Evolutionary conservation across 2,888 invertebrate genomes (phyloP).

Genomic region (Drosophila paranaensis): DNA sequence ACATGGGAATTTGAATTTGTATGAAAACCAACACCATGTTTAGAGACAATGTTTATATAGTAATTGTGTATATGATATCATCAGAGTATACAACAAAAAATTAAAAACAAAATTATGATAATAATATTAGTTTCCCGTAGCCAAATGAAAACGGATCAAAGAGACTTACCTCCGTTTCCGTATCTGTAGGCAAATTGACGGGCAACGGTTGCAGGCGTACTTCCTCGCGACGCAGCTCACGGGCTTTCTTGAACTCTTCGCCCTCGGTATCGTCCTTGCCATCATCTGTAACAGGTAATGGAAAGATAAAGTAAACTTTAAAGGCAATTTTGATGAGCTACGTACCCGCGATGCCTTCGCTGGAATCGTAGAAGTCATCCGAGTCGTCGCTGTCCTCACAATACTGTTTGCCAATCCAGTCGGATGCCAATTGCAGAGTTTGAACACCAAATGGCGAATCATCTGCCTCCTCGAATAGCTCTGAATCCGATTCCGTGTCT

Average conservation of each 20-base stretch:
- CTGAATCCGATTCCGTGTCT: slow-evolving; percentile 88
- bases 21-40: slow-evolving; percentile 81
- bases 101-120: slow-evolving; percentile 67
- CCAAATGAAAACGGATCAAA: slow-evolving; percentile 27
- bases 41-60: slow-evolving; percentile 37
- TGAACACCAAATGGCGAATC: slow-evolving; percentile 86
- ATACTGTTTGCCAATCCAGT: slow-evolving; percentile 88
- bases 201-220: slow-evolving; percentile 88
- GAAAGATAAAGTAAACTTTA: background rate
- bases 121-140: slow-evolving; percentile 64
- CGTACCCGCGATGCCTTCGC: slow-evolving; percentile 84
- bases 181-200: slow-evolving; percentile 88
- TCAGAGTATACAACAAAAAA: slow-evolving; percentile 53
- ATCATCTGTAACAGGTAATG: slow-evolving; percentile 78
- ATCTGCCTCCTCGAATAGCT: slow-evolving; percentile 89
- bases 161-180: slow-evolving; percentile 89
- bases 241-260: slow-evolving; percentile 88
- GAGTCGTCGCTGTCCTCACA: slow-evolving; percentile 85
- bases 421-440: slow-evolving; percentile 89
- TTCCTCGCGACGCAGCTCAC: slow-evolving; percentile 89
- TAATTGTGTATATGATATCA: slow-evolving; percentile 36
- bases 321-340: background rate
- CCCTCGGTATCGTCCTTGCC: slow-evolving; percentile 91
- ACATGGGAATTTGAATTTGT: slow-evolving; percentile 4
- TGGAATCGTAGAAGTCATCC: slow-evolving; percentile 85